Base-by-base conservation (phyloP, 2,888 invertebrate species). In the Drosophila emarginata region DNA sequence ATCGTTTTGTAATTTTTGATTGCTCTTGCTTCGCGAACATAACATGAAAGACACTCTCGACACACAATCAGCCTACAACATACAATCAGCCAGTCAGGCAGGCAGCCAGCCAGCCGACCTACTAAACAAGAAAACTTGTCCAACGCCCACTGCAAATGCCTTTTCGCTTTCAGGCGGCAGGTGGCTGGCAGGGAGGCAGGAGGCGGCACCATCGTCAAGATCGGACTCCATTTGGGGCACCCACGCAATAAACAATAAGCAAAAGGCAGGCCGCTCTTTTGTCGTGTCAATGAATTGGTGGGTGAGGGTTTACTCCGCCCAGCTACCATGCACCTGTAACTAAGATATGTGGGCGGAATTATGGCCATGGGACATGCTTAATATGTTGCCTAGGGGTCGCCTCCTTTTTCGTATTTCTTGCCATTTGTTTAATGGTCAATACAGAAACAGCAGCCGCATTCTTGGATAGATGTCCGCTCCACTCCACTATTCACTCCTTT, bases 101-200 rank as follows among this genome's bases (percentile, higher is more conserved):
- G 36, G 0, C 36, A 36, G 36, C 12, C 12, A 36, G 36, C 36
- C 12, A 36, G 36, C 69, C 79, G 72, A 72, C 82, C 74, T 54
- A 72, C 72, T 72, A 63, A 66, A 77, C 72, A 71, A 72, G 70
- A 77, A 84, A 84, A 77, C 72, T 84, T 84, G 81, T 77, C 77
- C 71, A 71, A 72, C 72, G 64, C 68, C 59, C 68, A 61, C 70
- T 61, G 53, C 71, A 56, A 76, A 67, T 51, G 67, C 72, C 60
- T 64, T 79, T 75, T 81, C 77, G 81, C 75, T 79, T 81, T 78
- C 80, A 61, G 72, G 54, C 4, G 32, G 32, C 32, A 28, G 28
- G 23, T 26, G 32, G 32, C 7, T 61, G 67, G 28, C 50, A 58
- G 52, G 9, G n/a, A n/a, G 14, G 26, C 23, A 12, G 9, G 32